Conservation (phyloP, 2,888 invertebrate genomes). For the Phrixothrix hirtus region DNA sequence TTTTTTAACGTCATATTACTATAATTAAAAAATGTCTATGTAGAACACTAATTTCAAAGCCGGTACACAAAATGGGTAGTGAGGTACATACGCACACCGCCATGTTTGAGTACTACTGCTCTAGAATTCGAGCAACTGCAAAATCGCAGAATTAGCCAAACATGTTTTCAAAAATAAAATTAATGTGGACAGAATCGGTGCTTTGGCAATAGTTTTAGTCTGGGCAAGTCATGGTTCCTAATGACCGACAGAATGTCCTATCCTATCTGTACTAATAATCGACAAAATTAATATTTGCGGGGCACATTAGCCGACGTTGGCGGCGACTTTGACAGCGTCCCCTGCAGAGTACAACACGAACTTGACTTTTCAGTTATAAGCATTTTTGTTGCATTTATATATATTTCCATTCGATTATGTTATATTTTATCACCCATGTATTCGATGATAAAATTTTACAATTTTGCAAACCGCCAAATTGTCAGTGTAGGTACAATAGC, state of each 20-base stretch:
- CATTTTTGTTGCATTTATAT: not conserved
- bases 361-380: not conserved
- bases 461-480: not conserved
- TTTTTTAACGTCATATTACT: slow-evolving; percentile 9
- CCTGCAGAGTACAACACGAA: slow-evolving; percentile 40
- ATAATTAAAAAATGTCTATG: slow-evolving; percentile 11
- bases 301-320: slow-evolving; percentile 50
- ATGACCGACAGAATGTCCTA: slow-evolving; percentile 47
- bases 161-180: too few species aligned
- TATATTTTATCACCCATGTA: too few species aligned
- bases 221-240: slow-evolving; percentile 49
- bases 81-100: too few species aligned
- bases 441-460: too few species aligned
- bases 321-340: slow-evolving; percentile 50
- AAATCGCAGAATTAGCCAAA: too few species aligned
- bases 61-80: too few species aligned
- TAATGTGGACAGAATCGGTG: too few species aligned
- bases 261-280: slow-evolving; percentile 39
- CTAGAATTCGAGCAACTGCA: too few species aligned
- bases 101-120: too few species aligned
- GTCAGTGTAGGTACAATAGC: not conserved
- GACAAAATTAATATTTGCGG: slow-evolving; percentile 52
- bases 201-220: not conserved
- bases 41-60: too few species aligned
- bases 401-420: too few species aligned